phyloP scores from a whole-genome alignment of 2,888 invertebrate species.

The Phaedon cochleariae region DNA sequence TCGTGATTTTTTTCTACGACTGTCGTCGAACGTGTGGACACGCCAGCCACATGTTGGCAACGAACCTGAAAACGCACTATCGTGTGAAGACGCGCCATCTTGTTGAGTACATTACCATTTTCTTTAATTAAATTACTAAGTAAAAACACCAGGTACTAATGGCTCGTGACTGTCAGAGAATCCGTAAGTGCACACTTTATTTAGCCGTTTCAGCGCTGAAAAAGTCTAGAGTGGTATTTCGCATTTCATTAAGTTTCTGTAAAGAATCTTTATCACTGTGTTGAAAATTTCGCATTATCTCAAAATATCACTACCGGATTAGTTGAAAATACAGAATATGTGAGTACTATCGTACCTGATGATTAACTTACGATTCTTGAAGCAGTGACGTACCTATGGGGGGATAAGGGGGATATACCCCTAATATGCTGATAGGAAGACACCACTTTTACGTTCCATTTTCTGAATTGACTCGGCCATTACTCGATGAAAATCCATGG shows the following conservation, averaged over 20 bases:
- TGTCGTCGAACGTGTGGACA: constrained; percentile 26
- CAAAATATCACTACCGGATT: no score
- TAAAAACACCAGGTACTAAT: constrained; percentile 34
- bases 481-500: no score
- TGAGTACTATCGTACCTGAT: no score
- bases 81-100: constrained; percentile 24
- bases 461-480: no score
- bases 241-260: background rate
- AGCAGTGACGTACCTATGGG: no score
- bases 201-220: background rate
- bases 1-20: constrained; percentile 33
- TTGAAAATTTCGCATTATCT: no score
- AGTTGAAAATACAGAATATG: no score
- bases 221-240: background rate
- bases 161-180: constrained; percentile 25
- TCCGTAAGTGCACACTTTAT: constrained; percentile 21
- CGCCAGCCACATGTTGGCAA: constrained; percentile 40
- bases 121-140: constrained; percentile 34
- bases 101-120: constrained; percentile 37
- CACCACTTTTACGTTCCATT: no score
- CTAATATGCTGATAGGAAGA: no score
- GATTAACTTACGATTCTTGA: no score
- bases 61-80: constrained; percentile 28
- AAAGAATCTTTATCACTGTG: background rate
- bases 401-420: no score